These are phyloP conservation scores for Notolabrus celidotus DNA, from an alignment of 2,797 vertebrate genomes.

Conservation along the genomic window DNA sequence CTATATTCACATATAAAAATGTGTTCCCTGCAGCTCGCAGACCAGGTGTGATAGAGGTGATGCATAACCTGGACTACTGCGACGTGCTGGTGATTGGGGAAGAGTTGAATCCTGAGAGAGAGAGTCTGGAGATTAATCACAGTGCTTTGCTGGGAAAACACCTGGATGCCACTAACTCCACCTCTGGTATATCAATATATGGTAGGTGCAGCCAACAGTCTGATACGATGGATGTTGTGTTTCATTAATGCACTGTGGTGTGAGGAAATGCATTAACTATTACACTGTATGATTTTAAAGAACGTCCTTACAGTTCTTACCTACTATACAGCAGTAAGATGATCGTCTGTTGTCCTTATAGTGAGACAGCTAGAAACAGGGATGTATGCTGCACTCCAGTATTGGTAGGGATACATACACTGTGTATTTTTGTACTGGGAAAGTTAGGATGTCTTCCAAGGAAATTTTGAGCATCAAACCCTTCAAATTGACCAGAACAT, in stretches of 20 bases:
- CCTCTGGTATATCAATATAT: constrained; percentile 95
- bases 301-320: constrained; percentile 10
- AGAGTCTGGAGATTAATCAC: constrained; percentile 92
- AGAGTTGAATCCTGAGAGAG: constrained; percentile 89
- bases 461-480: too few relatives aligned
- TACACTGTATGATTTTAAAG: neutral
- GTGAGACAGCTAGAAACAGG: neutral
- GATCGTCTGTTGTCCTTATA: constrained; percentile 9
- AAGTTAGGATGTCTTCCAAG: too few relatives aligned
- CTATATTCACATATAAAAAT: neutral
- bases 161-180: constrained; percentile 96
- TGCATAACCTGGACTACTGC: constrained; percentile 97
- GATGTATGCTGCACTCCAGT: too few relatives aligned
- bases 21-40: constrained; percentile 79
- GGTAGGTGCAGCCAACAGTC: constrained; percentile 78
- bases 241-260: neutral
- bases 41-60: constrained; percentile 88
- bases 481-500: too few relatives aligned
- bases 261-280: neutral
- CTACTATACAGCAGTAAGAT: constrained; percentile 13
- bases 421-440: too few relatives aligned
- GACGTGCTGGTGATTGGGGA: constrained; percentile 93
- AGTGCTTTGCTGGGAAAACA: constrained; percentile 90
- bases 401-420: too few relatives aligned
- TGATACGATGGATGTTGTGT: neutral